Base-by-base conservation (phyloP, 2,113 vertebrate genomes). In the Galemys pyrenaicus region DNA sequence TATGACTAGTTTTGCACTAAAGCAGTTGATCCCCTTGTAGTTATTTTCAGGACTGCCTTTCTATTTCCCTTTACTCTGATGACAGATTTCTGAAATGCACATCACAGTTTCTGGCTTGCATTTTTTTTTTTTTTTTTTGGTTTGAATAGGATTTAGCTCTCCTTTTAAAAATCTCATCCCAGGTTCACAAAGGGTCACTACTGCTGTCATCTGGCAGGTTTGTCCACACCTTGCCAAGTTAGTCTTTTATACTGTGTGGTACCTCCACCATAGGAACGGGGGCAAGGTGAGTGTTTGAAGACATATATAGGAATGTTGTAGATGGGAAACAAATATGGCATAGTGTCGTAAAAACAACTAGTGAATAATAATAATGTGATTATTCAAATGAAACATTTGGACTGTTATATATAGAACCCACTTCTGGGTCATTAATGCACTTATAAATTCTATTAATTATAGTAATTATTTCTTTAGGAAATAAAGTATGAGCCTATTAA, bases 71-170 rank as follows among this genome's bases (percentile, higher is more conserved):
- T 92, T 35, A 60, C 54, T 24, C 26, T 30, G 46, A 78, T 65
- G 95, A 91, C 84, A 75, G 80, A 62, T 93, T 96, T 96, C 77
- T 80, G 77, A 96, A 92, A 95, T 46, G 49, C 41, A 30, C 79
- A n/a, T 60, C 83, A 54, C 26, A 70, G 65, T 58, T 44, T 37
- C 75, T 64, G 8, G 54, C 75, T 96, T 26, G 9, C 2, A 6
- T 71, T 46, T 73, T 70, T 86, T 77, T 93, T 87, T 71, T 46
- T 73, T 70, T 86, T 77, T 93, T 87, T 81, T 56, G 41, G 41
- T 84, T 95, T 62, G 71, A 54, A 41, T 16, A 51, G 30, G 90
- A 95, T 87, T 81, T 93, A 0, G 88, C 97, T 98, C 96, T 96
- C 75, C 88, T 26, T 56, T 89, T 87, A 41, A 46, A n/a, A 22